Evolutionary conservation across 2,113 vertebrate species (phyloP), one percentile per base, ranked within the genome.

Genomic region (Varanus komodoensis): DNA sequence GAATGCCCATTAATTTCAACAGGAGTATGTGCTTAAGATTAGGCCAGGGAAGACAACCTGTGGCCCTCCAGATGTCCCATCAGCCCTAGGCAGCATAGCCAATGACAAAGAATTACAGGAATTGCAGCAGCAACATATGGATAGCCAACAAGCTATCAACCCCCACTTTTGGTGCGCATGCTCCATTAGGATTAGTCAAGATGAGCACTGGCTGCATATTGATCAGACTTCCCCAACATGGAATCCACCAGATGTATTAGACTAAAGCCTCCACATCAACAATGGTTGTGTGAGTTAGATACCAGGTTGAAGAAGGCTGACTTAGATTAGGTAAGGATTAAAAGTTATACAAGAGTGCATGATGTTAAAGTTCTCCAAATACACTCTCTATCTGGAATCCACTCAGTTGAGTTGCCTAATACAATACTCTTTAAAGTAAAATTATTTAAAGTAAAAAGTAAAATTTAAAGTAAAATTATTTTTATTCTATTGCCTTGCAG

Each of bases 391-490:
- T 50, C 12, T 71, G 29, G 29, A 25, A 34, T 86, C 68, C 74
- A 34, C n/a, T 74, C 25, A 87, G 86, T 14, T 44, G 1, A 86
- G n/a, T 34, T 77, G 52, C 27, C 38, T 27, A 27, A 38, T 48
- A 44, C 3, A 69, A 67, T 83, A 67, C 38, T 38, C 27, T 71
- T 85, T n/a, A n/a, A n/a, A n/a, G n/a, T n/a, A n/a, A n/a, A n/a
- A n/a, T n/a, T n/a, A n/a, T n/a, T n/a, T n/a, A n/a, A n/a, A n/a
- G n/a, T n/a, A n/a, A n/a, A n/a, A n/a, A n/a, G 83, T 25, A 27
- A 71, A 3, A 71, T 32, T 71, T 68, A 71, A 85, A 85, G 73
- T 75, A 87, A 79, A n/a, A n/a, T n/a, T n/a, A n/a, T n/a, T n/a
- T 87, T 87, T 61, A 52, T 48, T 78, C 74, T 61, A 79, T 67